Evolutionary conservation across 1,140 invertebrate species (phyloP).

Genomic region (Drosophila watanabei): DNA sequence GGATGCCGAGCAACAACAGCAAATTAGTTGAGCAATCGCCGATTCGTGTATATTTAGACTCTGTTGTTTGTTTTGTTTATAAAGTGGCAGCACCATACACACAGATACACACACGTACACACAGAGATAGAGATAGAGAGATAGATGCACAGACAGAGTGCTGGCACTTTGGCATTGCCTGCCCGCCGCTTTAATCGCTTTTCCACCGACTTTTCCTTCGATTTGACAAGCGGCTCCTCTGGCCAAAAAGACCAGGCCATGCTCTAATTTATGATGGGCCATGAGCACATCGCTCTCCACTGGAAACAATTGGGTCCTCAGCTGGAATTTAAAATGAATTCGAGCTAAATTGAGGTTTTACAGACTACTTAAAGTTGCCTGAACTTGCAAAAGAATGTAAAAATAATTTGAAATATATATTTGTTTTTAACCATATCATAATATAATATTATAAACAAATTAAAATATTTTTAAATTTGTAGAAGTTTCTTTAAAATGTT

Average conservation of each 20-base stretch:
- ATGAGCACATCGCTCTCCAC: conserved; percentile 38
- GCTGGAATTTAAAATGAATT: background rate
- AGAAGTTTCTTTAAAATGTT: background rate
- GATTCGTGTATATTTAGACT: conserved; percentile 79
- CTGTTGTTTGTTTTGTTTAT: conserved; percentile 82
- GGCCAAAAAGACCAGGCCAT: conserved; percentile 58
- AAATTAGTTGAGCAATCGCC: conserved; percentile 83
- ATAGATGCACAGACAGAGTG: conserved; percentile 20
- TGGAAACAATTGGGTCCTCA: background rate
- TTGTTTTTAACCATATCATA: no score
- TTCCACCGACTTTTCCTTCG: conserved; percentile 56
- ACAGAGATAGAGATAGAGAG: conserved; percentile 6
- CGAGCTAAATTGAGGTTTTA: background rate
- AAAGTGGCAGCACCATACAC: conserved; percentile 76
- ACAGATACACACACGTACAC: conserved; percentile 22
- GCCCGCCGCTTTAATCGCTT: conserved; percentile 66
- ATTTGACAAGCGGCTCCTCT: conserved; percentile 68
- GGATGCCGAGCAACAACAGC: conserved; percentile 74
- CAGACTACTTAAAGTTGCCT: background rate
- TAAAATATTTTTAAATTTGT: no score
- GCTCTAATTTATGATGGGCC: conserved; percentile 67
- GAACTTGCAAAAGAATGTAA: no score
- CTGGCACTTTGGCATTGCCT: conserved; percentile 62
- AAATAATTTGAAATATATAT: no score
- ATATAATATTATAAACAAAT: no score